Evolutionary conservation across 2,113 vertebrate genomes (phyloP).

Genomic region (Lasiurus borealis): DNA sequence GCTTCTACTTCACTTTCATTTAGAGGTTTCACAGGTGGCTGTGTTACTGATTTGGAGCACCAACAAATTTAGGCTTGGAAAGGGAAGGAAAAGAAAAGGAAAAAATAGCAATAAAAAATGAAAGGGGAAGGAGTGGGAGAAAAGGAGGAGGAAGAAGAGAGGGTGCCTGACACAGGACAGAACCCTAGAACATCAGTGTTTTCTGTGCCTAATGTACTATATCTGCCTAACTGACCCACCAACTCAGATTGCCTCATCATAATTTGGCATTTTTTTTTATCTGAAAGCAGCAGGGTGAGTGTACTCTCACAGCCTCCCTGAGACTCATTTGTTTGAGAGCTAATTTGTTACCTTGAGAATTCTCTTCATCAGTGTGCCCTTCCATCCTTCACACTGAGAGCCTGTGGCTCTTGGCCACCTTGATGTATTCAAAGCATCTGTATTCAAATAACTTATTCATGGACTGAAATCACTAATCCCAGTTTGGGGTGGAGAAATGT

Average conservation of each 20-base stretch:
- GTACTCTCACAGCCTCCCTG: constrained; percentile 80
- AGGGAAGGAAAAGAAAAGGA: not conserved
- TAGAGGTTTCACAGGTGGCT: constrained; percentile 13
- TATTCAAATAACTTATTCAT: constrained; percentile 89
- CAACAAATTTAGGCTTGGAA: not conserved
- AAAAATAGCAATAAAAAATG: not conserved
- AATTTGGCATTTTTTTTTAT: constrained; percentile 65
- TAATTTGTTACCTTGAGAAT: constrained; percentile 86
- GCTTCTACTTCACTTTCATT: constrained; percentile 2
- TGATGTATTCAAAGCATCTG: constrained; percentile 90
- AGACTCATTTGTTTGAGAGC: constrained; percentile 85
- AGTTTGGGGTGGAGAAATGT: constrained; percentile 80
- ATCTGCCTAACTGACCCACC: not conserved
- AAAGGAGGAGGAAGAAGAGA: not conserved
- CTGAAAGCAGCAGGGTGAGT: constrained; percentile 66
- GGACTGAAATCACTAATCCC: constrained; percentile 84
- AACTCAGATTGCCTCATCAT: not conserved
- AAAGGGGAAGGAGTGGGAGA: not conserved
- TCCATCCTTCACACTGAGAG: constrained; percentile 50
- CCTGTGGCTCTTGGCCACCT: constrained; percentile 81
- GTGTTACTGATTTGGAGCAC: not conserved
- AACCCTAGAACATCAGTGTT: not conserved
- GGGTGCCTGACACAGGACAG: not conserved
- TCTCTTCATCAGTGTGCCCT: constrained; percentile 85
- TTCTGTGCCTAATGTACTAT: constrained; percentile 8